These are phyloP conservation scores for Encarsia formosa DNA, from an alignment of 2,888 invertebrate genomes.

Conservation along the genomic window DNA sequence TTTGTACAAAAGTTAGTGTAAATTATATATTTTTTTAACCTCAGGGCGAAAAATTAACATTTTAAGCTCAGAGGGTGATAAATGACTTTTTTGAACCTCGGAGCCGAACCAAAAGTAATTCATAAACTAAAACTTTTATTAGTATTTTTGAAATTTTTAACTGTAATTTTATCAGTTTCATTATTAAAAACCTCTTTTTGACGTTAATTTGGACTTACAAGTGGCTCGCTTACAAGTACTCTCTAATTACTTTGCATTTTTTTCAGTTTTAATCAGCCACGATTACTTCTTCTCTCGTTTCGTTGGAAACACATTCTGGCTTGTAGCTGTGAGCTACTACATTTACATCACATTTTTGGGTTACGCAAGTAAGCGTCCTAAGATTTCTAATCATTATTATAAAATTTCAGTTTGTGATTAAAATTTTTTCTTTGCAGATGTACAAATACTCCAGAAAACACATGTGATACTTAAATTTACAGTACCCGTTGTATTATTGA, in stretches of 20 bases:
- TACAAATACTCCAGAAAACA: constrained; percentile 82
- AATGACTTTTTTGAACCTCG: too few species aligned
- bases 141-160: constrained; percentile 5
- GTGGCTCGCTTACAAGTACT: too few species aligned
- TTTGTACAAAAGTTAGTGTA: constrained; percentile 71
- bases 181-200: not conserved
- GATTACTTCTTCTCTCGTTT: constrained; percentile 76
- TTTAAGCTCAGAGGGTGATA: too few species aligned
- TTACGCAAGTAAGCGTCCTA: constrained; percentile 78
- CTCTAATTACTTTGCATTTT: constrained; percentile 17
- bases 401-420: not conserved
- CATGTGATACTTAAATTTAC: constrained; percentile 75
- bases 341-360: constrained; percentile 96
- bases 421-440: constrained; percentile 56
- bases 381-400: not conserved
- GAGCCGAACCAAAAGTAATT: too few species aligned
- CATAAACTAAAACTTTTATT: too few species aligned
- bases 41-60: too few species aligned
- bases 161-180: constrained; percentile 1
- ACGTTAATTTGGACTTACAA: not conserved
- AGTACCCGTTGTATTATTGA: constrained; percentile 70
- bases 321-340: constrained; percentile 86
- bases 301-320: constrained; percentile 90
- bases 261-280: constrained; percentile 66
- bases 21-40: too few species aligned